These are phyloP conservation scores for Neoascia interrupta DNA, from an alignment of 2,888 invertebrate genomes.

Conservation along the genomic window DNA sequence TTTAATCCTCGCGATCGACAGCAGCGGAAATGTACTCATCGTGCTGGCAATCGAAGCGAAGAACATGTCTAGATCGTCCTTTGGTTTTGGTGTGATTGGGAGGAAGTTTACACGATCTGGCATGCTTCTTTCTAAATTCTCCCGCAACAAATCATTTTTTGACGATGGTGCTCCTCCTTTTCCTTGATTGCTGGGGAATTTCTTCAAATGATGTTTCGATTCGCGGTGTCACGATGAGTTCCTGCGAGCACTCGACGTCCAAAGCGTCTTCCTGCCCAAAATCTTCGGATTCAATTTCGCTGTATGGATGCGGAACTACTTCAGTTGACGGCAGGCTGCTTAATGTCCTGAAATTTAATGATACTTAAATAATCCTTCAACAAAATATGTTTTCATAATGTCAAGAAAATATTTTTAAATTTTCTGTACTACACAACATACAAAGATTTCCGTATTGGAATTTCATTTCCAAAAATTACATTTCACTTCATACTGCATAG, in stretches of 20 bases:
- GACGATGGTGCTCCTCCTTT: background rate
- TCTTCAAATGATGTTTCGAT: background rate
- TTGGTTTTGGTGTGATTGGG: background rate
- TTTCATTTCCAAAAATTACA: no score
- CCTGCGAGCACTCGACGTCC: background rate
- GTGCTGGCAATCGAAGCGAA: background rate
- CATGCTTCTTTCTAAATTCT: background rate
- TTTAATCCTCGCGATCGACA: background rate
- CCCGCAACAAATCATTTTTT: background rate
- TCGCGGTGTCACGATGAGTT: background rate
- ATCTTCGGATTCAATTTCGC: background rate
- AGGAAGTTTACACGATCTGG: background rate
- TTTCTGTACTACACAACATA: no score
- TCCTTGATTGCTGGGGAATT: background rate
- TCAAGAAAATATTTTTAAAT: no score
- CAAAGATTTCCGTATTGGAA: no score
- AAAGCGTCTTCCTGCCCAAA: background rate
- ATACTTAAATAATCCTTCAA: background rate
- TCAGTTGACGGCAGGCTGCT: background rate
- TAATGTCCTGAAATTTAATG: background rate
- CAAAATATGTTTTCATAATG: background rate
- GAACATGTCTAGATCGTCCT: background rate
- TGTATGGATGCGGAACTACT: no score
- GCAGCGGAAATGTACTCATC: background rate
- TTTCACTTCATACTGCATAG: no score